phyloP scores from a whole-genome alignment of 2,113 vertebrate species.

The Sander lucioperca region DNA sequence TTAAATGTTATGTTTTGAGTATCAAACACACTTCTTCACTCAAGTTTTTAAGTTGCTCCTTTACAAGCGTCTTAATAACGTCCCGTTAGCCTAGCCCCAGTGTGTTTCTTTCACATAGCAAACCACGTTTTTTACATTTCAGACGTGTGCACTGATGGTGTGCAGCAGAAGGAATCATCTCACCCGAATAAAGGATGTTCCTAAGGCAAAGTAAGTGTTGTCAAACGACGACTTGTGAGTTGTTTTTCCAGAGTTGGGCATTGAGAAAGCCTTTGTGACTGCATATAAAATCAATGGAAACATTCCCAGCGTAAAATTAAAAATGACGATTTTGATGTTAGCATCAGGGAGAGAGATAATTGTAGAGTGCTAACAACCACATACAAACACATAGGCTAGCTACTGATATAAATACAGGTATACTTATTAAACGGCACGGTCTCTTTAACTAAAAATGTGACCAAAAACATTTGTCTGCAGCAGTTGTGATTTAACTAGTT shows the following conservation, averaged over 20 bases:
- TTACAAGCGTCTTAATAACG: no score
- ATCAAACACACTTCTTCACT: no score
- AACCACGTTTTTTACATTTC: background rate
- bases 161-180: background rate
- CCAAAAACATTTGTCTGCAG: no score
- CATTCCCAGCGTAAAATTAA: background rate
- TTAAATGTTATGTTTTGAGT: no score
- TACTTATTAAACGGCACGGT: background rate
- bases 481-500: no score
- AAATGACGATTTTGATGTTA: background rate
- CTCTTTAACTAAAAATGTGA: background rate
- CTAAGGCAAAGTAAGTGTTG: background rate
- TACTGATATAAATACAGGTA: background rate
- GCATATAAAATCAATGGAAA: background rate
- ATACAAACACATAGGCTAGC: background rate
- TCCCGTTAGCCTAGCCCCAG: no score
- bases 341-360: background rate
- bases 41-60: no score
- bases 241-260: background rate
- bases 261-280: background rate
- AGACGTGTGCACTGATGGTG: background rate
- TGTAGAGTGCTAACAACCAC: background rate
- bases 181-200: background rate
- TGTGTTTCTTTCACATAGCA: background rate
- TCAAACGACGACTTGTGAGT: background rate